Percentiles rank a stretch among this genome's conserved stretches.
Evolutionary conservation across 2,113 vertebrate species (phyloP).

Genomic region (Dicrurus megarhynchus): DNA sequence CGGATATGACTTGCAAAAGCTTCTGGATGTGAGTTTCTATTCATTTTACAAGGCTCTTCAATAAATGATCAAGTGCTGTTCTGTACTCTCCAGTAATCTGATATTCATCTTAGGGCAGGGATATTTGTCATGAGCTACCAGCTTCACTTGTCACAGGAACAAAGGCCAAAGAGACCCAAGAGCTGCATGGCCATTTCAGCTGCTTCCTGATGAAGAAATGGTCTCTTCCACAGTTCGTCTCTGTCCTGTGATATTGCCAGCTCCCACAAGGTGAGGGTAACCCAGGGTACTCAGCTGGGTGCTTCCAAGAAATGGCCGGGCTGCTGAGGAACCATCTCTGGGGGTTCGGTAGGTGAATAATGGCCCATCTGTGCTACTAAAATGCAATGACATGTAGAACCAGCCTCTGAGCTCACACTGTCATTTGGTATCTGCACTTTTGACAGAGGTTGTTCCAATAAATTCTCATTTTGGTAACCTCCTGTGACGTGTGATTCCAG

Average conservation of each 20-base stretch:
- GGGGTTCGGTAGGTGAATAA: not conserved
- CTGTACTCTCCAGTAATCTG: not conserved
- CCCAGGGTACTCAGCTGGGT: not conserved
- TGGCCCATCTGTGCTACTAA: not conserved
- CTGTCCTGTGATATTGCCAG: not conserved
- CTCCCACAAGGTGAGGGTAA: not conserved
- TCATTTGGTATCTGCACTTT: not conserved
- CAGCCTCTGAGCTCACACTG: not conserved
- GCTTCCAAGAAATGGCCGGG: not conserved
- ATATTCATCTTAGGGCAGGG: not conserved
- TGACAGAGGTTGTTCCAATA: not conserved
- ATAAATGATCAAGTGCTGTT: conserved; percentile 3
- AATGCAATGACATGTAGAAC: not conserved
- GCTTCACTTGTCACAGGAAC: not conserved
- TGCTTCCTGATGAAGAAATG: not conserved
- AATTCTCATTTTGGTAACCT: not conserved
- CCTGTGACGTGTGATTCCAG: not conserved
- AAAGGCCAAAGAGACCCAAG: not conserved
- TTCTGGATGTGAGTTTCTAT: not conserved
- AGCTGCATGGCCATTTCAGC: not conserved
- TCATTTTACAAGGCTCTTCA: not conserved
- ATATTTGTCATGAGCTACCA: not conserved
- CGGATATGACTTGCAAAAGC: not conserved
- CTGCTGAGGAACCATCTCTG: not conserved
- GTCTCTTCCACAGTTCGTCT: not conserved